These are phyloP conservation scores for Muraenolepis orangiensis DNA, from an alignment of 2,797 vertebrate species.

Conservation along the genomic window DNA sequence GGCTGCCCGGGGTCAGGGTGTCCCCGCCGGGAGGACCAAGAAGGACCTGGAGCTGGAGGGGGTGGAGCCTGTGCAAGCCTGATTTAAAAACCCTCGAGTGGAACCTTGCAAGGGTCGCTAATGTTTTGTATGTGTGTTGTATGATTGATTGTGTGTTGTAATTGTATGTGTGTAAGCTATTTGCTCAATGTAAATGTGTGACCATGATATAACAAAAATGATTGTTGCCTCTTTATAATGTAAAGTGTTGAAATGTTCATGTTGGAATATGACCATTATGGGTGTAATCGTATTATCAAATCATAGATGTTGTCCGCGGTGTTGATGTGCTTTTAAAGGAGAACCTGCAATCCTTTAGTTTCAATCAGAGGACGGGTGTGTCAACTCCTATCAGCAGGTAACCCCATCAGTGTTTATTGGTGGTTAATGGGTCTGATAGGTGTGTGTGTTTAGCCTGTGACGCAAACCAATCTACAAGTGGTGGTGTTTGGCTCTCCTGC, in stretches of 20 bases:
- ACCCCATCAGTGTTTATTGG: neutral
- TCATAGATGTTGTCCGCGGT: too few species aligned
- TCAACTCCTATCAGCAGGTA: neutral
- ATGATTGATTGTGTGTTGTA: too few species aligned
- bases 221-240: neutral
- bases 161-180: neutral
- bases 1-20: constrained; percentile 29
- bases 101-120: neutral
- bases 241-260: neutral
- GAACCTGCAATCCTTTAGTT: too few species aligned
- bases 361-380: neutral
- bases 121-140: too few species aligned
- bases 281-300: neutral
- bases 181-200: neutral
- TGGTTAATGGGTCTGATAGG: too few species aligned
- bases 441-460: neutral
- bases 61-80: constrained; percentile 14
- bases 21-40: neutral
- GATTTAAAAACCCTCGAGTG: neutral
- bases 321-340: too few species aligned
- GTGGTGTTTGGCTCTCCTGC: neutral
- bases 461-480: neutral
- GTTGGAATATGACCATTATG: neutral
- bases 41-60: constrained; percentile 43
- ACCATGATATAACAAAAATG: neutral